Evolutionary conservation across 2,888 invertebrate species (phyloP).

Genomic region (Epirrita christyi): DNA sequence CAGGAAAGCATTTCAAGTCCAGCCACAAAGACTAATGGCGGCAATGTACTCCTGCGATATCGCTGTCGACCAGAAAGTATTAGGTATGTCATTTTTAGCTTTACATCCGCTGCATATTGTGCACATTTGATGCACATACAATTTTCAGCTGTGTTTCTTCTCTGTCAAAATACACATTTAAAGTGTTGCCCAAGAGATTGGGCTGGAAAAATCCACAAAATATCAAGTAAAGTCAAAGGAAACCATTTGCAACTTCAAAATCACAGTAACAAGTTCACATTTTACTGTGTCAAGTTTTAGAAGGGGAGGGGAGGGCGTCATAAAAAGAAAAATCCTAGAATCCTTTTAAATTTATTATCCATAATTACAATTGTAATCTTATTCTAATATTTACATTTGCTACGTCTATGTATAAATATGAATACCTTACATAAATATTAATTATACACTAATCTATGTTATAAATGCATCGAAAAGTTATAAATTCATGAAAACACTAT

Average conservation of each 20-base stretch:
- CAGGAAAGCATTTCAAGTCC: slow-evolving; percentile 93
- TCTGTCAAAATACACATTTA: no score
- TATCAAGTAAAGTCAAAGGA: background rate
- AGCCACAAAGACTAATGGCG: slow-evolving; percentile 95
- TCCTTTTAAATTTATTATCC: slow-evolving; percentile 65
- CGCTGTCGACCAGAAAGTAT: slow-evolving; percentile 93
- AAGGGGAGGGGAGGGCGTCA: background rate
- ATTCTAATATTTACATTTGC: slow-evolving; percentile 77
- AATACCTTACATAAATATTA: slow-evolving; percentile 72
- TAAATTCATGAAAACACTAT: slow-evolving; percentile 69
- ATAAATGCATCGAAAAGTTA: slow-evolving; percentile 77
- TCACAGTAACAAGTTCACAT: background rate
- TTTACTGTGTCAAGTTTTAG: background rate
- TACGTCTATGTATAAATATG: slow-evolving; percentile 69
- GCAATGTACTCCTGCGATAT: slow-evolving; percentile 96
- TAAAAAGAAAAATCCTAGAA: slow-evolving; percentile 38
- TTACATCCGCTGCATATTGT: no score
- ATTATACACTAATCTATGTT: slow-evolving; percentile 48
- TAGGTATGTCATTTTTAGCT: slow-evolving; percentile 86
- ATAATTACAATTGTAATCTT: slow-evolving; percentile 79
- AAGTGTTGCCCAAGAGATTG: no score
- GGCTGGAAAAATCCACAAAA: no score
- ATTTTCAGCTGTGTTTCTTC: no score
- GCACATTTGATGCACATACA: no score
- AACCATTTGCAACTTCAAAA: background rate